Evolutionary conservation across 2,797 vertebrate species (phyloP).

Genomic region (Chaunax sp.): DNA sequence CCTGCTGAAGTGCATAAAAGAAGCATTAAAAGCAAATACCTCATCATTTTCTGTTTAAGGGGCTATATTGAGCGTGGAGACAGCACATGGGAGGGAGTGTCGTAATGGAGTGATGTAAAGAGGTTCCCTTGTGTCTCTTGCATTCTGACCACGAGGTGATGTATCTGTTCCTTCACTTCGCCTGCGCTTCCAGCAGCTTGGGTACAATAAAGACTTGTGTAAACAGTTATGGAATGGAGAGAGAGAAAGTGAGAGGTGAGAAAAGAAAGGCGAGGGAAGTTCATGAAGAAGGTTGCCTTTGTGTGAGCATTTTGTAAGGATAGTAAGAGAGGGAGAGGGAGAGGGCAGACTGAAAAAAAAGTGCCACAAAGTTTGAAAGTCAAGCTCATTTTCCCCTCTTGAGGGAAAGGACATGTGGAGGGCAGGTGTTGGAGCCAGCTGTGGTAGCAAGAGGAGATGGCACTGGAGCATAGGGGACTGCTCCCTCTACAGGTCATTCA

Average conservation of each 20-base stretch:
- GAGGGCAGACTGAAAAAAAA: constrained; percentile 22
- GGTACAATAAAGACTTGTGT: constrained; percentile 53
- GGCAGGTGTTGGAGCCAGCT: constrained; percentile 82
- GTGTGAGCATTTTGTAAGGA: constrained; percentile 9
- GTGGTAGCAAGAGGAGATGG: constrained; percentile 13
- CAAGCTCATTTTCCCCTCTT: constrained; percentile 71
- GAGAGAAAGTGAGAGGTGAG: constrained; percentile 45
- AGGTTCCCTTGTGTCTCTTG: constrained; percentile 47
- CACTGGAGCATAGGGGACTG: constrained; percentile 57
- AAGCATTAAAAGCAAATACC: constrained; percentile 46
- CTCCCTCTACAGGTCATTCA: constrained; percentile 73
- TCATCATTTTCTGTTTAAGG: constrained; percentile 37
- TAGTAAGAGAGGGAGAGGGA: neutral
- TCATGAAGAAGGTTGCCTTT: constrained; percentile 52
- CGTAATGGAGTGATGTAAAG: constrained; percentile 36
- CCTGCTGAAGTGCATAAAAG: constrained; percentile 57
- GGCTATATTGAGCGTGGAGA: constrained; percentile 45
- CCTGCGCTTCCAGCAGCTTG: constrained; percentile 43
- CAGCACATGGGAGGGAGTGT: constrained; percentile 28
- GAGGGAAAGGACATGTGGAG: constrained; percentile 79
- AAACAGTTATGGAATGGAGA: constrained; percentile 50
- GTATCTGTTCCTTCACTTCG: constrained; percentile 54
- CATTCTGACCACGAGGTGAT: constrained; percentile 64
- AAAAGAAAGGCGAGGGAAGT: constrained; percentile 46
- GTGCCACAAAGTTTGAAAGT: constrained; percentile 69